Evolutionary conservation across 2,113 vertebrate species (phyloP).

Genomic region (Protomyctophum bolini): DNA sequence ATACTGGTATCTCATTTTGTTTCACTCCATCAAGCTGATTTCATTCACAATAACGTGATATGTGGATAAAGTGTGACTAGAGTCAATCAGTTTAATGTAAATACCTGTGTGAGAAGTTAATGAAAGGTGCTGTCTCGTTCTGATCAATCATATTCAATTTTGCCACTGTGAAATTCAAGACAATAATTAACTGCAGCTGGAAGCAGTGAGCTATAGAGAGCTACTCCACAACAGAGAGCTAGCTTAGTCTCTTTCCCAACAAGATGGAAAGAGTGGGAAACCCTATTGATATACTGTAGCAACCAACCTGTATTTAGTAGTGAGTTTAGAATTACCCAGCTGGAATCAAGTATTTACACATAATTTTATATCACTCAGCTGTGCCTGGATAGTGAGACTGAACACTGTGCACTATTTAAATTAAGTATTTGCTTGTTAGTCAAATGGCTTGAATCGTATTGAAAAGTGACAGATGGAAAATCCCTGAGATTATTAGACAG

Average conservation of each 20-base stretch:
- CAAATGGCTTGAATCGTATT: background rate
- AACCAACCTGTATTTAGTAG: slow-evolving; percentile 10
- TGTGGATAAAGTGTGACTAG: slow-evolving; percentile 62
- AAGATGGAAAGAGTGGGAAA: background rate
- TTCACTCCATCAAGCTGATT: slow-evolving; percentile 54
- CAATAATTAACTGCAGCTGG: slow-evolving; percentile 45
- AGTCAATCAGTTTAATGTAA: slow-evolving; percentile 67
- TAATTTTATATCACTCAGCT: background rate
- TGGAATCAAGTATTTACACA: background rate
- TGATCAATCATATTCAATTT: slow-evolving; percentile 25
- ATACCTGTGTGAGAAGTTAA: slow-evolving; percentile 48
- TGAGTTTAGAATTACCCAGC: slow-evolving; percentile 16
- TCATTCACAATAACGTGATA: slow-evolving; percentile 61
- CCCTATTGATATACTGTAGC: background rate
- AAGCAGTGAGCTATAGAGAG: slow-evolving; percentile 4
- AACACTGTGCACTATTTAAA: slow-evolving; percentile 1
- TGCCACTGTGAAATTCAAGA: slow-evolving; percentile 49
- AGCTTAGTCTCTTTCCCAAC: slow-evolving; percentile 17
- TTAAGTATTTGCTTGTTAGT: background rate
- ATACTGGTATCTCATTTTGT: slow-evolving; percentile 11
- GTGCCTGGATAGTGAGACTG: slow-evolving; percentile 1
- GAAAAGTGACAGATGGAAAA: background rate
- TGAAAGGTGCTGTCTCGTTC: slow-evolving; percentile 50
- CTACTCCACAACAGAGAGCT: slow-evolving; percentile 8
- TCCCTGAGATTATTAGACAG: no score